Percentiles rank a stretch among this genome's conserved stretches.
Conservation (phyloP, 2,888 invertebrate genomes). For the Arrhopalites spinosus region DNA sequence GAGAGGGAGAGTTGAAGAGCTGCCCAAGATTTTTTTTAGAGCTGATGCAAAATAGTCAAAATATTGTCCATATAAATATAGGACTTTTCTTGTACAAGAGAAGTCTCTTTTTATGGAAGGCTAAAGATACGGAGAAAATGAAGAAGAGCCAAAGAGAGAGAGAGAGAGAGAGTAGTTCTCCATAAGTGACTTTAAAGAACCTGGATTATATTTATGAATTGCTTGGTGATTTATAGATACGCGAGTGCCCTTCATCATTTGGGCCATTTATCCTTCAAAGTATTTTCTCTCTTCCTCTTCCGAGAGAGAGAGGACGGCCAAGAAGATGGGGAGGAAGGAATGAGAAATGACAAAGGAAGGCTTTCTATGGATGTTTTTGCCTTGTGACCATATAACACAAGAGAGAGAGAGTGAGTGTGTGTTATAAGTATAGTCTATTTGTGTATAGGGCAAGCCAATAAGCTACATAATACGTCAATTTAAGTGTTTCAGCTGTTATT, state of each 20-base stretch:
- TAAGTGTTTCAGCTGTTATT: no score
- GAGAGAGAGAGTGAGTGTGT: background rate
- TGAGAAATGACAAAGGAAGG: slow-evolving; percentile 8
- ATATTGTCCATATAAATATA: background rate
- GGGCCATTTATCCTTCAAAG: slow-evolving; percentile 9
- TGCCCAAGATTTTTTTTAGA: no score
- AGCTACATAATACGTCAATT: no score
- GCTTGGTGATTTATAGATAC: slow-evolving; percentile 20
- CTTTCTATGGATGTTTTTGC: background rate
- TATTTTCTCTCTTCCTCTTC: background rate
- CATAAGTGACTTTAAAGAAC: slow-evolving; percentile 19
- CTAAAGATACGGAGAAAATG: background rate
- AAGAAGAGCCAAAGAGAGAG: background rate
- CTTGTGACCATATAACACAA: background rate
- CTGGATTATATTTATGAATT: slow-evolving; percentile 23
- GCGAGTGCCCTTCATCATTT: slow-evolving; percentile 18
- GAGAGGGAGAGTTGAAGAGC: slow-evolving; percentile 2
- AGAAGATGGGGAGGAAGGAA: no score
- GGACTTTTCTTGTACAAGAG: background rate
- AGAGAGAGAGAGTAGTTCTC: background rate
- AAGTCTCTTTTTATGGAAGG: background rate
- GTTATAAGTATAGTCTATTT: background rate
- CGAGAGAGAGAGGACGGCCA: no score
- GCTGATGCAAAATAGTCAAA: background rate
- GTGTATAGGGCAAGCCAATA: background rate